A percentile compares a stretch with the other conserved stretches of the same genome.
Evolutionary conservation across 2,888 invertebrate genomes (phyloP).

Genomic region (Melinopterus prodromus): DNA sequence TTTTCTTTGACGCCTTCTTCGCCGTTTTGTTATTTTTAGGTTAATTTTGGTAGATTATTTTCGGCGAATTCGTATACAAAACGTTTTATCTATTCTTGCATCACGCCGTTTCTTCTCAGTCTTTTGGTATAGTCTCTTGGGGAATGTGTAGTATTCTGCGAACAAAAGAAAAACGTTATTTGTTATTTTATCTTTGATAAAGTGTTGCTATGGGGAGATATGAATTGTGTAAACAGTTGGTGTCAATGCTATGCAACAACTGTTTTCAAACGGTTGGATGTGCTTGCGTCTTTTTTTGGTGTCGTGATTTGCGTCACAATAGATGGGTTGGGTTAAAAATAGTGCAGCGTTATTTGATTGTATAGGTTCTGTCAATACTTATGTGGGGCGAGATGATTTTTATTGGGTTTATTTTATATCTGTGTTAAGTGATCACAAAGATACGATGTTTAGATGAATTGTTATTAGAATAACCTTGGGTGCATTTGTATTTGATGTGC

Average conservation of each 20-base stretch:
- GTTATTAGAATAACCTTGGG: no score
- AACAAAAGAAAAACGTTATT: not conserved
- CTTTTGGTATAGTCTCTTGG: not conserved
- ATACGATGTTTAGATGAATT: no score
- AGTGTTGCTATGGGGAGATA: not conserved
- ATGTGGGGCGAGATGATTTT: not conserved
- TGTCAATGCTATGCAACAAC: not conserved
- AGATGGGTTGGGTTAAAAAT: not conserved
- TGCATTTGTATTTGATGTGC: no score
- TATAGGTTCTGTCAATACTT: not conserved
- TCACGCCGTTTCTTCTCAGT: not conserved
- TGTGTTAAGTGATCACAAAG: no score
- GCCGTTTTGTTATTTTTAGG: constrained; percentile 26
- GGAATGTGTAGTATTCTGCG: not conserved
- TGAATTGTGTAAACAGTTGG: not conserved
- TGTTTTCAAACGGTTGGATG: not conserved
- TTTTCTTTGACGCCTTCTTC: constrained; percentile 22
- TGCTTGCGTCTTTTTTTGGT: not conserved
- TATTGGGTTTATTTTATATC: not conserved
- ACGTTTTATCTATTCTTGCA: constrained; percentile 16
- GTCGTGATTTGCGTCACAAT: not conserved
- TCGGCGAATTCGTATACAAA: not conserved
- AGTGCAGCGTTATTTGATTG: not conserved
- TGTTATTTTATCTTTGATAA: constrained; percentile 7
- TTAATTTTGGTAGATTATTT: constrained; percentile 16